These are phyloP conservation scores for Drosophila sp. DNA, from an alignment of 1,140 invertebrate genomes.

Conservation along the genomic window DNA sequence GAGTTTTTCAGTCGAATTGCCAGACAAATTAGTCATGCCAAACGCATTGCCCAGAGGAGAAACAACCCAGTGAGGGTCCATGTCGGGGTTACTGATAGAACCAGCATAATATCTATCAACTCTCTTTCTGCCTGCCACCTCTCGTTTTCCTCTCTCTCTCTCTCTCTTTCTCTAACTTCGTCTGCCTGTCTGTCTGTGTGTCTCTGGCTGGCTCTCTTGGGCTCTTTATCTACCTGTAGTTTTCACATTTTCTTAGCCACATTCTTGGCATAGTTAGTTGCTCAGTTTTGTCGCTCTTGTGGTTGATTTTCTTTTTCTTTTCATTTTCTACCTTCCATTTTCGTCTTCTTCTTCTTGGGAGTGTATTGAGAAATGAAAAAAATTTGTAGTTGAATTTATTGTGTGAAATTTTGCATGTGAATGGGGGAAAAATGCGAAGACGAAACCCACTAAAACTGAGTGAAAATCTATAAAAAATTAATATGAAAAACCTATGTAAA, in stretches of 20 bases:
- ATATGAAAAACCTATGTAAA: conserved; percentile 42
- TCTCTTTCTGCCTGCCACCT: conserved; percentile 11
- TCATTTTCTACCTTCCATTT: not conserved
- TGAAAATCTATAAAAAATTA: conserved; percentile 46
- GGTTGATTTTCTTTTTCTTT: conserved; percentile 19
- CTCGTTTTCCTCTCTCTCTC: conserved; percentile 1
- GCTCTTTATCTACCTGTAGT: conserved; percentile 42
- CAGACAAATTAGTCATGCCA: conserved; percentile 72
- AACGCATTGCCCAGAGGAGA: conserved; percentile 37
- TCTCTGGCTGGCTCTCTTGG: conserved; percentile 15
- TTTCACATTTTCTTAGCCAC: conserved; percentile 46
- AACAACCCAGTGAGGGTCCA: not conserved
- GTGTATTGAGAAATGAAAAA: conserved; percentile 43
- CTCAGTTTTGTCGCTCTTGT: conserved; percentile 32
- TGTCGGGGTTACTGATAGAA: conserved; percentile 9
- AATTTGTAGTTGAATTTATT: conserved; percentile 66
- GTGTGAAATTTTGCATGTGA: conserved; percentile 80
- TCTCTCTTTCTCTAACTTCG: conserved; percentile 5
- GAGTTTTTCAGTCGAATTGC: conserved; percentile 52
- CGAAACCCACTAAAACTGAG: conserved; percentile 29
- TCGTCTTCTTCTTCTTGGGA: conserved; percentile 10
- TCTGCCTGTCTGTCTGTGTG: not conserved
- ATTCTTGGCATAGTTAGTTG: conserved; percentile 50
- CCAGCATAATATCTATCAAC: not conserved
- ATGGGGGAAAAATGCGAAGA: conserved; percentile 56